Base-by-base conservation (phyloP, 2,888 invertebrate species). In the Venustoraphidia nigricollis region DNA sequence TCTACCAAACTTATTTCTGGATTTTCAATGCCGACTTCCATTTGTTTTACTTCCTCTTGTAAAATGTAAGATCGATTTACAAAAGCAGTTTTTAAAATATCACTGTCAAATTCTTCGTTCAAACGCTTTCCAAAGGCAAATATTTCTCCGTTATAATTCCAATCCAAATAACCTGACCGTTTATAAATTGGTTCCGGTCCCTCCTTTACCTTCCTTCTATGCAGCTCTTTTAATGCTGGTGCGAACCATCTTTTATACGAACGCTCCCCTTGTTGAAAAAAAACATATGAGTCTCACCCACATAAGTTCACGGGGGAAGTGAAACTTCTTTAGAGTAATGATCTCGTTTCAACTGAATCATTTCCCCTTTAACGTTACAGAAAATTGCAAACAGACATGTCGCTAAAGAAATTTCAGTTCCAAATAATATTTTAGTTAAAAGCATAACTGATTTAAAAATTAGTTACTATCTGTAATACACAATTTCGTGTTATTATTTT, bases 91-190 rank as follows among this genome's bases (percentile, higher is more conserved):
- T 81, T 73, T 34, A 96, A 65, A 11, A 83, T 63, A 14, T 76
- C 69, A 0, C 73, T 66, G 51, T 88, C 72, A 59, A 96, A 89
- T 5, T 85, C 76, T 69, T 96, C 96, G 27, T 82, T 78, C 11
- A 95, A 68, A 34, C 96, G 73, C 59, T 83, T 81, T 9, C 83
- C 83, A 70, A 95, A 95, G 0, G 94, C 88, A 68, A 73, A 93
- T 3, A 95, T 53, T 68, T 95, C 94, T 0, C 89, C 78, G 56
- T 83, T 79, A 56, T 87, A 79, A 62, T 92, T 94, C 94, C 94
- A 91, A 59, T 85, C 87, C n/a, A 82, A 56, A 60, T 72, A 86
- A 9, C 73, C 71, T 34, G 78, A 81, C 52, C 89, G 68, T 1
- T 68, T 69, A 34, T 62, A 59, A 27, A 62, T 60, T 6, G 63